phyloP scores from a whole-genome alignment of 2,113 vertebrate genomes.

The Cephalophus harveyi region DNA sequence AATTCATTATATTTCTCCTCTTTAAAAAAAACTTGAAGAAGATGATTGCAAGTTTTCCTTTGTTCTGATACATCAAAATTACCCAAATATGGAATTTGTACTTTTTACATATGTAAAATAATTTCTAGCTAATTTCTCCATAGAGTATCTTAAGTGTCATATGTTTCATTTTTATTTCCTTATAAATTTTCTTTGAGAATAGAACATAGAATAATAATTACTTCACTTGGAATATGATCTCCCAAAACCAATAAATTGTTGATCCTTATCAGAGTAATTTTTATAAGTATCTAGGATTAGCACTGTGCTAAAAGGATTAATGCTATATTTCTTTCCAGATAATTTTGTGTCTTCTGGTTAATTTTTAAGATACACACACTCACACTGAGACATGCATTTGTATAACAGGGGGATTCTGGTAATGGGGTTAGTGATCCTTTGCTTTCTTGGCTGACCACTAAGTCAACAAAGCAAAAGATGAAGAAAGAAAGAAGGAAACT shows the following conservation, averaged over 20 bases:
- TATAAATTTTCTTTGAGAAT: conserved; percentile 51
- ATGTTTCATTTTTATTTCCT: conserved; percentile 43
- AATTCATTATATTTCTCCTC: background rate
- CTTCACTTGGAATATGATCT: conserved; percentile 34
- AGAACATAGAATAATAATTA: conserved; percentile 46
- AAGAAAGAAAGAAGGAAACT: background rate
- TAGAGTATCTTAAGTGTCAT: background rate
- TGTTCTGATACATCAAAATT: background rate
- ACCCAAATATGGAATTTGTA: conserved; percentile 10
- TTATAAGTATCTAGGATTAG: too few species aligned
- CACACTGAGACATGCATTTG: background rate
- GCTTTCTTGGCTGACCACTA: background rate
- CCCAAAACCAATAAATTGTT: conserved; percentile 36
- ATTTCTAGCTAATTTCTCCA: conserved; percentile 37
- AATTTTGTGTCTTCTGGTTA: background rate
- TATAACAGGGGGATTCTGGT: background rate
- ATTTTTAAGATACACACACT: background rate
- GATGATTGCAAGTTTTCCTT: background rate
- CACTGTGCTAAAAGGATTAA: background rate
- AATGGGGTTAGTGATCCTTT: background rate
- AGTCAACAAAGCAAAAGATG: background rate
- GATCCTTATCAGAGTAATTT: conserved; percentile 20
- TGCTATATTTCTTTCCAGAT: background rate
- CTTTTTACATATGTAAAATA: conserved; percentile 30
- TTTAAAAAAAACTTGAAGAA: background rate